A percentile compares a stretch with the other conserved stretches of the same genome.
phyloP scores from a whole-genome alignment of 2,888 invertebrate species.

The Pseudanteris insignis region DNA sequence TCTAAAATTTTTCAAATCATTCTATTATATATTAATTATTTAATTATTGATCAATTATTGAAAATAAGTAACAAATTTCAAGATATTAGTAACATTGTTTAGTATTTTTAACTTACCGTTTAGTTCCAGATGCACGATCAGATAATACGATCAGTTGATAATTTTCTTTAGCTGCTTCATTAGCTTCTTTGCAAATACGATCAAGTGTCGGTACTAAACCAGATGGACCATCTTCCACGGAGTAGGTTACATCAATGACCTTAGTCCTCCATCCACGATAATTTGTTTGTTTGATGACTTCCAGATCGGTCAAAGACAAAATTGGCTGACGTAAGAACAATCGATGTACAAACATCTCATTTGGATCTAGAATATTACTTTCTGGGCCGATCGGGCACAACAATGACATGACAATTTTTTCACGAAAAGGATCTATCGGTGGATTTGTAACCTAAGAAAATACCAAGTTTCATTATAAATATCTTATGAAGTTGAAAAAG shows the following conservation, averaged over 20 bases:
- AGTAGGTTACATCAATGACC: slow-evolving; percentile 90
- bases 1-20: too few relatives aligned
- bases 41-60: neutral
- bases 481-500: too few relatives aligned
- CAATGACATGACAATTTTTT: slow-evolving; percentile 98
- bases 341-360: slow-evolving; percentile 85
- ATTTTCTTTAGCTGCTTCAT: slow-evolving; percentile 78
- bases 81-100: neutral
- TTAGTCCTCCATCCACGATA: slow-evolving; percentile 90
- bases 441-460: slow-evolving; percentile 87
- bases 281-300: slow-evolving; percentile 83
- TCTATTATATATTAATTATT: neutral
- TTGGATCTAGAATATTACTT: slow-evolving; percentile 91
- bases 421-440: slow-evolving; percentile 98
- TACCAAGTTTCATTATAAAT: too few relatives aligned
- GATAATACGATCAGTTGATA: slow-evolving; percentile 89
- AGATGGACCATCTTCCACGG: slow-evolving; percentile 75
- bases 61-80: neutral
- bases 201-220: slow-evolving; percentile 85
- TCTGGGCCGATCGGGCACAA: slow-evolving; percentile 97
- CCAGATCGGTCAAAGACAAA: slow-evolving; percentile 88
- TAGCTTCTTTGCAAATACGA: slow-evolving; percentile 82
- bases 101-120: slow-evolving; percentile 54
- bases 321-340: slow-evolving; percentile 95
- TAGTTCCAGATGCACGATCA: slow-evolving; percentile 76